Evolutionary conservation across 2,888 invertebrate species (phyloP).

Genomic region (Drosophila macrospina): DNA sequence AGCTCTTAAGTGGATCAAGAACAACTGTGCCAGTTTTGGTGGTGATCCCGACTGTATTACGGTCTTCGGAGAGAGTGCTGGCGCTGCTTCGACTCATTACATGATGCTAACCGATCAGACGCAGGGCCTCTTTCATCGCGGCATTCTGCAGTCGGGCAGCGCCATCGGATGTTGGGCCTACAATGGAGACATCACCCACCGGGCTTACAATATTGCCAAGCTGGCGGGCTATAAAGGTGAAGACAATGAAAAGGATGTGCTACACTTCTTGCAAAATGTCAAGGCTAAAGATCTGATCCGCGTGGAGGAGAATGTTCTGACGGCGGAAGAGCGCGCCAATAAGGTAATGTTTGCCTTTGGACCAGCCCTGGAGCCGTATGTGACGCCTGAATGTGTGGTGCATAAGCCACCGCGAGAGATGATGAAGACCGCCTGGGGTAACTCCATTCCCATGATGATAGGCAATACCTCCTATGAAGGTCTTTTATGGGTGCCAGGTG

Average conservation of each 20-base stretch:
- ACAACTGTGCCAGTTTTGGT: constrained; percentile 86
- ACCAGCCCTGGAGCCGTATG: constrained; percentile 83
- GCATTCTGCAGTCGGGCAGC: constrained; percentile 83
- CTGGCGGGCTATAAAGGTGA: constrained; percentile 82
- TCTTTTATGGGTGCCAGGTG: constrained; percentile 76
- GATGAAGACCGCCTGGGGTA: constrained; percentile 83
- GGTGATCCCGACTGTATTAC: constrained; percentile 87
- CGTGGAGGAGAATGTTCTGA: constrained; percentile 76
- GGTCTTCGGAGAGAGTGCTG: constrained; percentile 87
- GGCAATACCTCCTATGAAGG: constrained; percentile 84
- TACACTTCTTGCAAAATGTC: constrained; percentile 82
- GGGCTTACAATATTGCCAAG: constrained; percentile 80
- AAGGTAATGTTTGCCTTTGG: constrained; percentile 80
- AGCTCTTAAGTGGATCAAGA: constrained; percentile 86
- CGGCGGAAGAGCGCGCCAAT: constrained; percentile 71
- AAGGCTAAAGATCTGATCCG: constrained; percentile 79
- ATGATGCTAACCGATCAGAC: constrained; percentile 86
- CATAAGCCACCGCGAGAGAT: constrained; percentile 82
- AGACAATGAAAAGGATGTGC: constrained; percentile 83
- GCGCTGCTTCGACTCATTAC: constrained; percentile 85
- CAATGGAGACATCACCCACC: constrained; percentile 62
- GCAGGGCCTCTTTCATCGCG: constrained; percentile 84
- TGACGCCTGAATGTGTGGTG: constrained; percentile 81
- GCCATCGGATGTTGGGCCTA: constrained; percentile 78
- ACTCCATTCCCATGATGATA: constrained; percentile 83